Percentiles rank a stretch among this genome's conserved stretches.
Conservation (phyloP, 2,113 vertebrate genomes). For the Synchiropus splendidus region DNA sequence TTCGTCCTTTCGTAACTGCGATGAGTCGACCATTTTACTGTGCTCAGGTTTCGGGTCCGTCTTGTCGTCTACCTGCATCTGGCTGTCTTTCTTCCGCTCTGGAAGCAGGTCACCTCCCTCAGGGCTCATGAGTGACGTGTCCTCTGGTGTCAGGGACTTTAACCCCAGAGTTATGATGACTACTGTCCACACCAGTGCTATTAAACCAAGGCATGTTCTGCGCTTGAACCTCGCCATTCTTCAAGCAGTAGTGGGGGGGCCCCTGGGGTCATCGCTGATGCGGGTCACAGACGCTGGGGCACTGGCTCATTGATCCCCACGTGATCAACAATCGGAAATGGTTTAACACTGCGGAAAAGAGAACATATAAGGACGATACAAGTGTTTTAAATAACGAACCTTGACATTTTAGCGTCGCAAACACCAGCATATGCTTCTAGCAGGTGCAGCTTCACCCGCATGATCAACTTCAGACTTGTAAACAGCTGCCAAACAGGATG, state of each 20-base stretch:
- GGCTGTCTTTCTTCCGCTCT: conserved; percentile 40
- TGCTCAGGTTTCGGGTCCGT: conserved; percentile 20
- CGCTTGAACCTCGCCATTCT: conserved; percentile 87
- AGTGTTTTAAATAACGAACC: too few relatives aligned
- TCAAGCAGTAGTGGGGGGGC: conserved; percentile 24
- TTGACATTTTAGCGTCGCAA: too few relatives aligned
- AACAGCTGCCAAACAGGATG: not conserved
- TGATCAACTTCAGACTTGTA: conserved; percentile 34
- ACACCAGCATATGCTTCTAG: too few relatives aligned
- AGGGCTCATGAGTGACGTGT: conserved; percentile 66
- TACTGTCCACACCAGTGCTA: conserved; percentile 75
- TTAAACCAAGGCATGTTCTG: conserved; percentile 76
- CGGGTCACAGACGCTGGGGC: too few relatives aligned
- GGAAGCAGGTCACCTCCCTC: conserved; percentile 65
- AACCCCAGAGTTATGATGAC: conserved; percentile 79
- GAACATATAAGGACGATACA: too few relatives aligned
- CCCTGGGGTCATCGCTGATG: conserved; percentile 26
- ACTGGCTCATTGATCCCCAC: too few relatives aligned
- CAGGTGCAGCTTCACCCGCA: conserved; percentile 19
- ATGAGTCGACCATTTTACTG: conserved; percentile 38
- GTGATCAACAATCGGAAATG: too few relatives aligned
- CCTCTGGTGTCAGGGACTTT: conserved; percentile 77
- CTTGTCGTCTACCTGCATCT: conserved; percentile 30
- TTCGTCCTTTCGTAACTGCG: conserved; percentile 24
- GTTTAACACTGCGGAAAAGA: too few relatives aligned